Percentiles rank a stretch among this genome's conserved stretches.
Conservation (phyloP, 2,888 invertebrate species). For the Chouioia cunea region DNA sequence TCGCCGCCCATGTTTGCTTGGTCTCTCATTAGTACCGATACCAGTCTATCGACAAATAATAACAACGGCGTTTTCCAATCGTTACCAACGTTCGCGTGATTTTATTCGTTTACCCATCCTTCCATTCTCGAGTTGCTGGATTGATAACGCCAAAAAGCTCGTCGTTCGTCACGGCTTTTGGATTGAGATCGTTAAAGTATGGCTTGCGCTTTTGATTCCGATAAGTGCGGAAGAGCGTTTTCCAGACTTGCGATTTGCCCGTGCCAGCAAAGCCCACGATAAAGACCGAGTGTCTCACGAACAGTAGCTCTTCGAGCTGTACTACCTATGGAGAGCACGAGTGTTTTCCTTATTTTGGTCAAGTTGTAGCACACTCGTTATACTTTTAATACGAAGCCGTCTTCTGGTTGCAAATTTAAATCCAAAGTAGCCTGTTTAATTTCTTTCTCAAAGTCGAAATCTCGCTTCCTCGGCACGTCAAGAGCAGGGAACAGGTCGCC, state of each 20-base stretch:
- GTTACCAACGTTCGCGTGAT: neutral
- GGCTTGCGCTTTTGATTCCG: slow-evolving; percentile 86
- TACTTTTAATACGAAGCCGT: slow-evolving; percentile 87
- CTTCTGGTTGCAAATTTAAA: slow-evolving; percentile 89
- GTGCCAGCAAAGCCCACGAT: slow-evolving; percentile 89
- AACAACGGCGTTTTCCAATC: neutral
- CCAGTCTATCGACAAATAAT: slow-evolving; percentile 71
- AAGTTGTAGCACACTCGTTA: neutral
- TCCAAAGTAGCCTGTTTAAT: slow-evolving; percentile 84
- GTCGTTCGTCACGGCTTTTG: slow-evolving; percentile 95
- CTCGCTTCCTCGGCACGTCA: slow-evolving; percentile 90
- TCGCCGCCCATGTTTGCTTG: slow-evolving; percentile 89
- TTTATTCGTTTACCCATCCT: slow-evolving; percentile 72
- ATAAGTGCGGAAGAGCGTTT: slow-evolving; percentile 87
- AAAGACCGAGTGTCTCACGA: slow-evolving; percentile 94
- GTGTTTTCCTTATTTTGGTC: slow-evolving; percentile 16
- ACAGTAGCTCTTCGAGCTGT: slow-evolving; percentile 91
- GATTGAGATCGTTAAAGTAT: slow-evolving; percentile 90
- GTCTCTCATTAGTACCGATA: slow-evolving; percentile 93
- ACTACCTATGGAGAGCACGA: slow-evolving; percentile 75
- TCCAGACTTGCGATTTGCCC: slow-evolving; percentile 94
- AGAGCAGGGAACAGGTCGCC: slow-evolving; percentile 90
- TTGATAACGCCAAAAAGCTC: slow-evolving; percentile 95
- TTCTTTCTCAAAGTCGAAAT: slow-evolving; percentile 85
- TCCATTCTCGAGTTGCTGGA: slow-evolving; percentile 94